A percentile compares a stretch with the other conserved stretches of the same genome.
Evolutionary conservation across 2,888 invertebrate genomes (phyloP).

Genomic region (Pyralis farinalis): DNA sequence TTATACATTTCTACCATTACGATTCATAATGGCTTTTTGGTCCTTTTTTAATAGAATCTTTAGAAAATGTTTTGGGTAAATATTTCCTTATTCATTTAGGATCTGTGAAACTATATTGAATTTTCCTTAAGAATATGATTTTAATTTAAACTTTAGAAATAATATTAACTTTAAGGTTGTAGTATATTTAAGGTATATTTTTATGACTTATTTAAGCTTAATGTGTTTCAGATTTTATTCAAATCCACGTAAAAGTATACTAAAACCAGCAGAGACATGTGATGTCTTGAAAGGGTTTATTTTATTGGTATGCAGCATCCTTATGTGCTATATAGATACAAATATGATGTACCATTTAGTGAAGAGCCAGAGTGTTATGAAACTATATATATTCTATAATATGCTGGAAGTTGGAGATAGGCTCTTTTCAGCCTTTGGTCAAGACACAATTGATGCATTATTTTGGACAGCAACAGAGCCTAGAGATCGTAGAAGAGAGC

Average conservation of each 20-base stretch:
- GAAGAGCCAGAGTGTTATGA: constrained; percentile 99
- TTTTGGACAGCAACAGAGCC: constrained; percentile 99
- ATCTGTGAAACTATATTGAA: too few species aligned
- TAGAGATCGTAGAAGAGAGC: constrained; percentile 88
- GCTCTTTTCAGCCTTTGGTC: constrained; percentile 97
- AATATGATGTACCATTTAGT: constrained; percentile 99
- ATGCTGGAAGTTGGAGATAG: constrained; percentile 99
- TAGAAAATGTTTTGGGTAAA: constrained; percentile 87
- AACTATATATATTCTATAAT: constrained; percentile 99
- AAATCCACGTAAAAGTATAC: constrained; percentile 72
- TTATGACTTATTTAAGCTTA: too few species aligned
- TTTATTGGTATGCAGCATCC: constrained; percentile 88
- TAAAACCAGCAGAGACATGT: constrained; percentile 96
- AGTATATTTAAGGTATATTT: too few species aligned
- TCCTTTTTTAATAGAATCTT: constrained; percentile 88
- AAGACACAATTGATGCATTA: constrained; percentile 98
- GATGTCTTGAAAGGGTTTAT: constrained; percentile 97
- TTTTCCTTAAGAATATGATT: too few species aligned
- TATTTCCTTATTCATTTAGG: too few species aligned
- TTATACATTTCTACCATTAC: constrained; percentile 97
- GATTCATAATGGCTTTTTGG: constrained; percentile 94
- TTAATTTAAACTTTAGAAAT: too few species aligned
- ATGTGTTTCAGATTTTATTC: constrained; percentile 51
- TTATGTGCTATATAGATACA: constrained; percentile 96
- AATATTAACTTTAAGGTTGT: too few species aligned